Evolutionary conservation across 2,797 vertebrate species (phyloP).

Genomic region (Todus mexicanus): DNA sequence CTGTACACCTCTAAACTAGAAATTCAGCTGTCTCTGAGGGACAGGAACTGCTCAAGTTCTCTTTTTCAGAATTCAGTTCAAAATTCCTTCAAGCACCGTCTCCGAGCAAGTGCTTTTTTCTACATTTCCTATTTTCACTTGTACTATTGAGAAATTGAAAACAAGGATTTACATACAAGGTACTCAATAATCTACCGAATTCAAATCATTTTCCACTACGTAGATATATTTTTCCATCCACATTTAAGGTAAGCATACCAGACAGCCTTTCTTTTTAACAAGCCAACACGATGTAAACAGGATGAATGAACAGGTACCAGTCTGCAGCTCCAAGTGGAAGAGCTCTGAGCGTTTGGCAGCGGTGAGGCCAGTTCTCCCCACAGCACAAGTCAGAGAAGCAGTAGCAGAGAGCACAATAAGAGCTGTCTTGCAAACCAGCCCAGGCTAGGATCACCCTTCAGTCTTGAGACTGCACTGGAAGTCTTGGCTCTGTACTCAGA

Average conservation of each 20-base stretch:
- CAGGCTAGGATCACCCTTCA: background rate
- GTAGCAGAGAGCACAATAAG: background rate
- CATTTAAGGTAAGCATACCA: background rate
- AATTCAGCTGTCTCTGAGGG: background rate
- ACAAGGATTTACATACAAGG: constrained; percentile 60
- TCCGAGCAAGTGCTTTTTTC: background rate
- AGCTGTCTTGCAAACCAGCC: background rate
- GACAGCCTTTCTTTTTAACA: background rate
- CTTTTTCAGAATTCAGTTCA: background rate
- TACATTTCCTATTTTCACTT: constrained; percentile 19
- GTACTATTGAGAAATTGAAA: constrained; percentile 55
- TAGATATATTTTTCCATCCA: constrained; percentile 8
- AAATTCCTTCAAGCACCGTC: background rate
- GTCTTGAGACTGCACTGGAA: background rate
- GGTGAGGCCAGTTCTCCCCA: background rate
- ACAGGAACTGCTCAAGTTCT: background rate
- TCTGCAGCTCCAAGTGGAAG: background rate
- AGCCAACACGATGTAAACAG: background rate
- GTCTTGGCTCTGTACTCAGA: background rate
- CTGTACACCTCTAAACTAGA: background rate
- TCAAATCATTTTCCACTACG: constrained; percentile 61
- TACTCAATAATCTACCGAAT: constrained; percentile 26
- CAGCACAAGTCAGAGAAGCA: background rate
- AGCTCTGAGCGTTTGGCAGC: background rate
- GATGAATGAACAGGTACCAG: background rate